Evolutionary conservation across 2,888 invertebrate genomes (phyloP).

Genomic region (Tenthredo notha): DNA sequence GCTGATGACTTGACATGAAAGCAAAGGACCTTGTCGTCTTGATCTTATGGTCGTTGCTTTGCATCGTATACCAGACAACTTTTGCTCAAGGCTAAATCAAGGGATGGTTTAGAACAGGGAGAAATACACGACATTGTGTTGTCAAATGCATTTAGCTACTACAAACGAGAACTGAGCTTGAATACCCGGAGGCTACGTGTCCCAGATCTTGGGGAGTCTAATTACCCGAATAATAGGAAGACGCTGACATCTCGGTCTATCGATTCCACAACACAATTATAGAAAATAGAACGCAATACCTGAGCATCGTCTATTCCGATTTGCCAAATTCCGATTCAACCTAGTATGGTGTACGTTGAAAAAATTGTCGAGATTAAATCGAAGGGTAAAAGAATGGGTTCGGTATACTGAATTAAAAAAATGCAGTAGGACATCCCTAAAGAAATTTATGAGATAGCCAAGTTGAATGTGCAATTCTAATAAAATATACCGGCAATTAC

Average conservation of each 20-base stretch:
- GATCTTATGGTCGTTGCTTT: neutral
- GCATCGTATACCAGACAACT: conserved; percentile 8
- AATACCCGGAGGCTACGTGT: conserved; percentile 69
- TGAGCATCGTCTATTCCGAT: neutral
- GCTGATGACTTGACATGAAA: conserved; percentile 39
- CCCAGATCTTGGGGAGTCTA: conserved; percentile 73
- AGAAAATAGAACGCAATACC: neutral
- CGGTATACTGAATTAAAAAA: conserved; percentile 64
- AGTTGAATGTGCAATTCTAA: conserved; percentile 70
- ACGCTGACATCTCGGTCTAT: conserved; percentile 57
- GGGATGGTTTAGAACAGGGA: conserved; percentile 29
- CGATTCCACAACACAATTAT: neutral
- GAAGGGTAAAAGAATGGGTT: conserved; percentile 32
- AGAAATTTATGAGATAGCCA: conserved; percentile 75
- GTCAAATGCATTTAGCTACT: conserved; percentile 77
- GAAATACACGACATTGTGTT: conserved; percentile 73
- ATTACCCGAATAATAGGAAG: conserved; percentile 69
- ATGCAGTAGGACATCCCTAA: conserved; percentile 72
- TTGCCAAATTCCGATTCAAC: neutral
- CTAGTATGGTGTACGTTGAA: neutral
- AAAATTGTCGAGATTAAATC: neutral
- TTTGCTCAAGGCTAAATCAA: conserved; percentile 61
- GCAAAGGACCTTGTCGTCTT: conserved; percentile 42
- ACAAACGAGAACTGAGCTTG: conserved; percentile 75
- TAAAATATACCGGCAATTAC: conserved; percentile 78